These are phyloP conservation scores for Nomia melanderi DNA, from an alignment of 1,140 invertebrate species.

Conservation along the genomic window DNA sequence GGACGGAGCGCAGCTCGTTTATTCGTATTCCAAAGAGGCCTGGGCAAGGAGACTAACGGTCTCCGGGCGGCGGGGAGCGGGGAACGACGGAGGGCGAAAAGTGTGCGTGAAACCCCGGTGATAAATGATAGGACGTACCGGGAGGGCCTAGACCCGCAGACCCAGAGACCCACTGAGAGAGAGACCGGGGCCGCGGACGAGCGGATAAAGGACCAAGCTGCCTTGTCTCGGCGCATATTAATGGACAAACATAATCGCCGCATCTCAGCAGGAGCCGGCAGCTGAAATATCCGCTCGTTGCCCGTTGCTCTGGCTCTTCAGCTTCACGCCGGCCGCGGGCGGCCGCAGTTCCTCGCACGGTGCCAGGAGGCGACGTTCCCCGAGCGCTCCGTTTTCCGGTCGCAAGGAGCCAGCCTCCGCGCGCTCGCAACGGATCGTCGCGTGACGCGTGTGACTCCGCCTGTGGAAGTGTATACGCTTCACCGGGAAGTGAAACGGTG, in stretches of 20 bases:
- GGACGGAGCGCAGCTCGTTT: slow-evolving; percentile 16
- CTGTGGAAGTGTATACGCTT: too few species aligned
- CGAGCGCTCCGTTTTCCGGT: neutral
- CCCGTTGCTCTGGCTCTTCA: slow-evolving; percentile 52
- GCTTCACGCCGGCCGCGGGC: slow-evolving; percentile 45
- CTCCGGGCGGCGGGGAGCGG: slow-evolving; percentile 9
- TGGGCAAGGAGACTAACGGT: slow-evolving; percentile 21
- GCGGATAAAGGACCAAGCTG: slow-evolving; percentile 70
- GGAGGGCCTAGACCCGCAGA: slow-evolving; percentile 75
- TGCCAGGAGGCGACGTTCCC: slow-evolving; percentile 63
- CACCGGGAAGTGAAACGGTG: too few species aligned
- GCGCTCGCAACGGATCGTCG: too few species aligned
- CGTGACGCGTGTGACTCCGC: too few species aligned
- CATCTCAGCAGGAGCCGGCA: slow-evolving; percentile 76
- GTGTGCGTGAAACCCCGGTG: slow-evolving; percentile 70
- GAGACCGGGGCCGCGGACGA: slow-evolving; percentile 65
- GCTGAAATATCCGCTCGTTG: slow-evolving; percentile 68
- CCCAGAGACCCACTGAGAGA: slow-evolving; percentile 75
- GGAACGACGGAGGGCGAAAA: slow-evolving; percentile 51
- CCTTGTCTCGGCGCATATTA: slow-evolving; percentile 79
- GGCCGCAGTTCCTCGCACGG: slow-evolving; percentile 60
- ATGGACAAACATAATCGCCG: slow-evolving; percentile 79
- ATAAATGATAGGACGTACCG: slow-evolving; percentile 77
- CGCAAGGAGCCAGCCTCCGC: neutral
- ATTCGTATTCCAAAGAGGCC: slow-evolving; percentile 23